Conservation (phyloP, 2,113 vertebrate species). For the Tympanuchus pallidicinctus region DNA sequence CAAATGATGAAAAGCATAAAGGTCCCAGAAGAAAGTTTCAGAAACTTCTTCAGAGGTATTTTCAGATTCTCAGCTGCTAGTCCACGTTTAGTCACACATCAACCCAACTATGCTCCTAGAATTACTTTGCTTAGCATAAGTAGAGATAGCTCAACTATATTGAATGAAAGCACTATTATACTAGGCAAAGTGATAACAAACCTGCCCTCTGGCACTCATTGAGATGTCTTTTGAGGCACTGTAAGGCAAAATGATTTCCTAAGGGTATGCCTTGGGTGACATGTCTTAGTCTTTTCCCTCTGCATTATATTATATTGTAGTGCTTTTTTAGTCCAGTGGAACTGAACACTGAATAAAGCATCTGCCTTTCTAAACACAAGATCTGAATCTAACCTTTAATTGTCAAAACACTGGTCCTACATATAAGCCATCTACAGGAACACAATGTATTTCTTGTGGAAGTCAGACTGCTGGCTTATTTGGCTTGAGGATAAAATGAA, state of each 20-base stretch:
- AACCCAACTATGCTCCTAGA: neutral
- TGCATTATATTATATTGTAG: neutral
- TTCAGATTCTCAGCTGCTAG: neutral
- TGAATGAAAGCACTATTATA: neutral
- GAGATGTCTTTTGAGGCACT: neutral
- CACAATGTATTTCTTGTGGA: neutral
- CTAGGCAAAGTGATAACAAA: neutral
- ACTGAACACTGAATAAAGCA: neutral
- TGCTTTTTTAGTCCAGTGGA: neutral
- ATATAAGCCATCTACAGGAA: neutral
- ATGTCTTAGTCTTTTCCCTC: neutral
- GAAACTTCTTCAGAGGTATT: neutral
- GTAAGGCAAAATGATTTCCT: constrained; percentile 20
- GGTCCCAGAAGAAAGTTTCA: neutral
- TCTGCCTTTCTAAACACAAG: neutral
- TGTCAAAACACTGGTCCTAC: neutral
- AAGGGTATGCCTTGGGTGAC: neutral
- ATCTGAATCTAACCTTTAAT: neutral
- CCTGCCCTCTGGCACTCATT: neutral
- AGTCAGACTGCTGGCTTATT: neutral
- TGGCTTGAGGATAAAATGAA: neutral
- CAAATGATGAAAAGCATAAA: neutral
- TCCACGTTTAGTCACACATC: accelerated
- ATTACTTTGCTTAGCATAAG: neutral
- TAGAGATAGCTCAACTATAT: neutral